phyloP scores from a whole-genome alignment of 1,140 invertebrate genomes.

The Palaemon carinicauda region DNA sequence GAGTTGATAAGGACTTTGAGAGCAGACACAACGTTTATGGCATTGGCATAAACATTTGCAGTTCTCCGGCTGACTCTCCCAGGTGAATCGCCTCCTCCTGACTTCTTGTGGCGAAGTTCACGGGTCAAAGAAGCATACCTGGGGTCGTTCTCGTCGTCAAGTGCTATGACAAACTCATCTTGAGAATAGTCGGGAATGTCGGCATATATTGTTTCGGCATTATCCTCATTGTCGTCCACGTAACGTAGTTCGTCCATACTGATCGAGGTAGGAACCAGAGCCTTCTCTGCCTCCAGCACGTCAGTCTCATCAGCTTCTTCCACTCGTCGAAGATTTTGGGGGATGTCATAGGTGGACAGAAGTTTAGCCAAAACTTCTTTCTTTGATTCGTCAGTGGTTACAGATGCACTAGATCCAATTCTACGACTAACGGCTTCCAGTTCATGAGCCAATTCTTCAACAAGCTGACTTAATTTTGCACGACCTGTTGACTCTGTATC shows the following conservation, averaged over 20 bases:
- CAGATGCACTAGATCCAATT: not conserved
- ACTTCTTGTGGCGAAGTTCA: constrained; percentile 25
- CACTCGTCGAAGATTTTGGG: constrained; percentile 56
- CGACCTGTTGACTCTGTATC: constrained; percentile 42
- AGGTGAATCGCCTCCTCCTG: constrained; percentile 39
- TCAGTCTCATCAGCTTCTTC: constrained; percentile 55
- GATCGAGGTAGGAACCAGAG: constrained; percentile 35
- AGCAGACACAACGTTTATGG: constrained; percentile 54
- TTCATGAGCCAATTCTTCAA: constrained; percentile 57
- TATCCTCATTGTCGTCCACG: constrained; percentile 57
- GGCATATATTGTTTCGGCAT: constrained; percentile 58
- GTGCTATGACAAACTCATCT: constrained; percentile 59
- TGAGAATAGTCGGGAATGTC: constrained; percentile 59
- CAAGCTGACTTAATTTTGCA: constrained; percentile 35
- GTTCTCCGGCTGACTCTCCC: constrained; percentile 54
- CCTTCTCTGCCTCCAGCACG: constrained; percentile 37
- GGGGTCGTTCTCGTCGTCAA: constrained; percentile 59
- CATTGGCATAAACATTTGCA: constrained; percentile 54
- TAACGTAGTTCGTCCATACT: constrained; percentile 56
- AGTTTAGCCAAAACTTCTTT: constrained; percentile 55
- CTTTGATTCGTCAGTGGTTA: constrained; percentile 38
- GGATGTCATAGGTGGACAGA: constrained; percentile 56
- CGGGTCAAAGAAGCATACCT: constrained; percentile 56
- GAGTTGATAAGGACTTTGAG: constrained; percentile 59
- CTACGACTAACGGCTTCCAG: constrained; percentile 52